phyloP scores from a whole-genome alignment of 2,113 vertebrate species.

The Coryphaenoides rupestris region DNA sequence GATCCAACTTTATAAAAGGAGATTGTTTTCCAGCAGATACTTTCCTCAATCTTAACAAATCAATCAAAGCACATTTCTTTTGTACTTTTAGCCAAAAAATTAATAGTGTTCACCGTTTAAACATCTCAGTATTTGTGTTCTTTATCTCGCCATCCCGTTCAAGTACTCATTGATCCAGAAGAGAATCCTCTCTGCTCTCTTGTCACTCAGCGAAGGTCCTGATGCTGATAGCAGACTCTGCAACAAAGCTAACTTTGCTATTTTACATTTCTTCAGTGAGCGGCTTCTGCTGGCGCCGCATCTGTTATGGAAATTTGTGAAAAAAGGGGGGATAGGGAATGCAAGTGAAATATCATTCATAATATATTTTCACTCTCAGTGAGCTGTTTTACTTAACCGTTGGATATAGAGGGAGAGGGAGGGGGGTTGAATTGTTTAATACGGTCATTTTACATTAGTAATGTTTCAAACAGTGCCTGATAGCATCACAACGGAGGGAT shows the following conservation, averaged over 20 bases:
- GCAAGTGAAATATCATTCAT: conserved; percentile 59
- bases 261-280: conserved; percentile 62
- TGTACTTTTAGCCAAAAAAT: too few species aligned
- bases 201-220: conserved; percentile 43
- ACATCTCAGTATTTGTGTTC: not conserved
- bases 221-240: conserved; percentile 56
- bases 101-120: too few species aligned
- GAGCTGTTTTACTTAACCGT: conserved; percentile 34
- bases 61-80: too few species aligned
- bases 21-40: too few species aligned
- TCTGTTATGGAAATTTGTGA: too few species aligned
- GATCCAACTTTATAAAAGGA: too few species aligned
- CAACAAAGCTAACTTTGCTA: conserved; percentile 37
- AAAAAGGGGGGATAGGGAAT: conserved; percentile 49
- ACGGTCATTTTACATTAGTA: too few species aligned
- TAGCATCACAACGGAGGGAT: conserved; percentile 1
- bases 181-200: conserved; percentile 35
- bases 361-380: conserved; percentile 58
- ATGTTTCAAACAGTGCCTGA: too few species aligned
- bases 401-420: too few species aligned
- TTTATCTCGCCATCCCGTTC: not conserved
- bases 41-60: too few species aligned
- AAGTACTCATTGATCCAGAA: not conserved
- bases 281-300: too few species aligned
- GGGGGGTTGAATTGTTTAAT: too few species aligned